A percentile compares a stretch with the other conserved stretches of the same genome.
These are phyloP conservation scores for Drosophila hamatofila DNA, from an alignment of 2,888 invertebrate genomes.

Conservation along the genomic window DNA sequence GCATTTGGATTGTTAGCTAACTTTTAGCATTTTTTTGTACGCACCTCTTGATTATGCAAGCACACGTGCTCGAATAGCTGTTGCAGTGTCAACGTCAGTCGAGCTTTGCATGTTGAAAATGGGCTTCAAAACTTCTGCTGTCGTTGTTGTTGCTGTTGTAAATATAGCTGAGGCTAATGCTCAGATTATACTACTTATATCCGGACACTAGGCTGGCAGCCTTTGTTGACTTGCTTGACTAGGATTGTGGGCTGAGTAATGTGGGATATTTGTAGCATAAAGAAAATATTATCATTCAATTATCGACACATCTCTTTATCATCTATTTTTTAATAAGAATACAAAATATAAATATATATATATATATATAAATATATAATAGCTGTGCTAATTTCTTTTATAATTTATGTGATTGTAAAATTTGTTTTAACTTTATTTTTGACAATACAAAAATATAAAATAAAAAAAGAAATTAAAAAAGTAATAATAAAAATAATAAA, in stretches of 20 bases:
- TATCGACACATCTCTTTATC: too few species aligned
- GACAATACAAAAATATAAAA: too few species aligned
- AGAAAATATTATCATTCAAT: too few species aligned
- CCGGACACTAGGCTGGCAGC: neutral
- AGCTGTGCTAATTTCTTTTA: too few species aligned
- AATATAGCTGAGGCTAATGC: neutral
- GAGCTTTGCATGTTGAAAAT: neutral
- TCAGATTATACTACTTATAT: neutral
- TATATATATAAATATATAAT: too few species aligned
- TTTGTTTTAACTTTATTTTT: too few species aligned
- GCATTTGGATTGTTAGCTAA: constrained; percentile 11
- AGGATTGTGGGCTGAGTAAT: neutral
- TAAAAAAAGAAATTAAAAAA: too few species aligned
- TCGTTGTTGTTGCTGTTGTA: neutral
- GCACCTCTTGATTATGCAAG: constrained; percentile 47
- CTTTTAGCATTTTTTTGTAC: constrained; percentile 8
- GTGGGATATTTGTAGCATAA: neutral
- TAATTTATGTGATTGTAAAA: too few species aligned
- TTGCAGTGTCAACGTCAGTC: constrained; percentile 36
- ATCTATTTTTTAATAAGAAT: too few species aligned
- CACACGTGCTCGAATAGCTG: constrained; percentile 36
- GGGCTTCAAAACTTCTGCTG: neutral
- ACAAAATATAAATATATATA: too few species aligned
- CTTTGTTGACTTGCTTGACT: neutral
- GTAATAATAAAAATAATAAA: too few species aligned